phyloP scores from a whole-genome alignment of 2,888 invertebrate species.

The Lypha dubia region DNA sequence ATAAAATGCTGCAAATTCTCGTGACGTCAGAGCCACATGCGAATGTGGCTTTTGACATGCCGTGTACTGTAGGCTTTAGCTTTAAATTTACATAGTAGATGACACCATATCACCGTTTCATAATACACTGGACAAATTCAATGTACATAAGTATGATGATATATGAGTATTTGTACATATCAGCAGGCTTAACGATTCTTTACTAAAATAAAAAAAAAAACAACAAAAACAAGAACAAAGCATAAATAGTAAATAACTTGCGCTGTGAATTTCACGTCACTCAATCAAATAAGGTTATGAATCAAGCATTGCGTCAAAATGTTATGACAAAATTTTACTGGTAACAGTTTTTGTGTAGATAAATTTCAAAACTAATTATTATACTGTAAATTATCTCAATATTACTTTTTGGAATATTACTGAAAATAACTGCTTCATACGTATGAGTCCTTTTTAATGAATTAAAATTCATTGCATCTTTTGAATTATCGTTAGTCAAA shows the following conservation, averaged over 20 bases:
- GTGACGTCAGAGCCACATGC: no score
- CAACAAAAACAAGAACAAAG: no score
- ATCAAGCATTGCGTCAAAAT: neutral
- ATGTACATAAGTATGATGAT: neutral
- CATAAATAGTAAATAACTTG: neutral
- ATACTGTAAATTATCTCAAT: no score
- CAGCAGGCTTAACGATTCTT: neutral
- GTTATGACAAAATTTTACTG: neutral
- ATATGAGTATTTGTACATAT: neutral
- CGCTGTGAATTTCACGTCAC: neutral
- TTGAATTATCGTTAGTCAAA: no score
- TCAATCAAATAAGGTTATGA: slow-evolving; percentile 20
- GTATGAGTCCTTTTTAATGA: no score
- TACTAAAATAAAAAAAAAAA: no score
- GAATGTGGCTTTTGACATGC: no score
- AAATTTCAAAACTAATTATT: neutral
- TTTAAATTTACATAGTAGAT: slow-evolving; percentile 1
- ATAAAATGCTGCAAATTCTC: no score
- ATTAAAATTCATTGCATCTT: no score
- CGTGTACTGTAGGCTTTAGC: neutral
- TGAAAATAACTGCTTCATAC: no score
- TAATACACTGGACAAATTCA: neutral
- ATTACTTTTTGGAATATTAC: no score
- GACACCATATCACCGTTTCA: neutral
- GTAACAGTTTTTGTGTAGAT: neutral